Evolutionary conservation across 2,113 vertebrate species (phyloP).

Genomic region (Zeus faber): DNA sequence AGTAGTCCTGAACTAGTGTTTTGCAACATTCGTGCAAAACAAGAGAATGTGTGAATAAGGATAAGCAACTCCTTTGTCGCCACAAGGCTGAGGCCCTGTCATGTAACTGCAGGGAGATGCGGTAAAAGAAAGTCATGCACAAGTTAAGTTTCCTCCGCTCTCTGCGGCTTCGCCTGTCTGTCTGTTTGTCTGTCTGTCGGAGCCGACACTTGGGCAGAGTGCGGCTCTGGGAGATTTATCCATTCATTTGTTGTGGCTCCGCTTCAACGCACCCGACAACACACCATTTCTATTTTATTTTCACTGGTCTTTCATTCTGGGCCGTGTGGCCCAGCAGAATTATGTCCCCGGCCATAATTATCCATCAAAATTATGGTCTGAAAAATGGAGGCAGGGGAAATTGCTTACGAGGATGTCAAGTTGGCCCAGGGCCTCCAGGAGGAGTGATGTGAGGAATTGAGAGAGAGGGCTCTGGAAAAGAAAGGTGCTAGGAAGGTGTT

Average conservation of each 20-base stretch:
- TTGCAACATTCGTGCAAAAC: slow-evolving; percentile 11
- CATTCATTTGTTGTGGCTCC: slow-evolving; percentile 75
- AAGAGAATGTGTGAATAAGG: slow-evolving; percentile 9
- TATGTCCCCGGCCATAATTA: slow-evolving; percentile 73
- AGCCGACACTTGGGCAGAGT: slow-evolving; percentile 35
- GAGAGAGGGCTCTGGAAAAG: slow-evolving; percentile 5
- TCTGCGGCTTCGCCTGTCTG: slow-evolving; percentile 29
- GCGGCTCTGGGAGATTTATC: slow-evolving; percentile 74
- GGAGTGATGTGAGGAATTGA: slow-evolving; percentile 27
- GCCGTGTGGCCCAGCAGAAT: slow-evolving; percentile 64
- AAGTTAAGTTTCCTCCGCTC: slow-evolving; percentile 42
- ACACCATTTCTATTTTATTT: slow-evolving; percentile 74
- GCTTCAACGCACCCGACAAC: slow-evolving; percentile 64
- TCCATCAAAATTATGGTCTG: slow-evolving; percentile 75
- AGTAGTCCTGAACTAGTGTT: too few species aligned
- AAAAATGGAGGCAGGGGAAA: slow-evolving; percentile 64
- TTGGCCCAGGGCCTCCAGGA: slow-evolving; percentile 41
- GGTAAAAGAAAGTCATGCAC: slow-evolving; percentile 24
- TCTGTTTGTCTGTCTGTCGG: slow-evolving; percentile 37
- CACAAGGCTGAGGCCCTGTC: slow-evolving; percentile 40
- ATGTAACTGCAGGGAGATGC: slow-evolving; percentile 38
- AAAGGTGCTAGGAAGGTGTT: slow-evolving; percentile 11
- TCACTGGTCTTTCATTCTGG: slow-evolving; percentile 65
- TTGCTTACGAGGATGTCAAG: slow-evolving; percentile 60
- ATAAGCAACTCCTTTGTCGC: slow-evolving; percentile 33